phyloP scores from a whole-genome alignment of 2,797 vertebrate genomes.

The Apogon hyalosoma region DNA sequence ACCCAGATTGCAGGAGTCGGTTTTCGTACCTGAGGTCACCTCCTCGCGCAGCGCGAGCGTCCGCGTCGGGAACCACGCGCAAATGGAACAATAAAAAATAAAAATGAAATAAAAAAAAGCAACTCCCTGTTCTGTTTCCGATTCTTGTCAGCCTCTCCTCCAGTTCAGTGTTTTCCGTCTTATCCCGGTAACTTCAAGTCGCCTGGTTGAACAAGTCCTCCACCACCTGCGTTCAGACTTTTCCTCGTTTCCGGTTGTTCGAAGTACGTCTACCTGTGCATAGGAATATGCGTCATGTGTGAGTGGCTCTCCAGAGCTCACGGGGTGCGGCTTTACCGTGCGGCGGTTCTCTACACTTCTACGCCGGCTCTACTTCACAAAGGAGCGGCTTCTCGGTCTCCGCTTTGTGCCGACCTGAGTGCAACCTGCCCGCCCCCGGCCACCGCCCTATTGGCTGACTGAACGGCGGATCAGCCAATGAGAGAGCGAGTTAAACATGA shows the following conservation, averaged over 20 bases:
- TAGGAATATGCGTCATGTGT: slow-evolving; percentile 4
- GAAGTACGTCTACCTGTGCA: slow-evolving; percentile 57
- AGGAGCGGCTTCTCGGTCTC: not conserved
- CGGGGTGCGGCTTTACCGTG: slow-evolving; percentile 51
- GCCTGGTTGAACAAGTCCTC: not conserved
- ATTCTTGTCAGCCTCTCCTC: slow-evolving; percentile 4
- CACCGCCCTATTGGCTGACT: slow-evolving; percentile 2
- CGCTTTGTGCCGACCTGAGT: slow-evolving; percentile 42
- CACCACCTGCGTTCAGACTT: slow-evolving; percentile 27
- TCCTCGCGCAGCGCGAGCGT: not conserved
- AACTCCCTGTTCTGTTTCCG: not conserved
- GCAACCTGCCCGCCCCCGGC: slow-evolving; percentile 15
- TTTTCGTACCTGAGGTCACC: slow-evolving; percentile 36
- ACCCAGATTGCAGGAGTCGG: too few relatives aligned
- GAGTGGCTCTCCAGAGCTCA: slow-evolving; percentile 1
- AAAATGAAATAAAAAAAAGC: not conserved
- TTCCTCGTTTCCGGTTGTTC: slow-evolving; percentile 33
- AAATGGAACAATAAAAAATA: not conserved
- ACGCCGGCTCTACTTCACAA: slow-evolving; percentile 26
- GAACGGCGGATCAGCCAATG: slow-evolving; percentile 38
- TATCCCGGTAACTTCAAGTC: not conserved
- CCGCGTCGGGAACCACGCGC: not conserved
- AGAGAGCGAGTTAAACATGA: not conserved
- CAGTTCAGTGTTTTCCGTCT: not conserved
- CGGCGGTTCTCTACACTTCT: not conserved